Conservation (phyloP, 2,797 vertebrate species). For the Microctenopoma stevenorrisi region DNA sequence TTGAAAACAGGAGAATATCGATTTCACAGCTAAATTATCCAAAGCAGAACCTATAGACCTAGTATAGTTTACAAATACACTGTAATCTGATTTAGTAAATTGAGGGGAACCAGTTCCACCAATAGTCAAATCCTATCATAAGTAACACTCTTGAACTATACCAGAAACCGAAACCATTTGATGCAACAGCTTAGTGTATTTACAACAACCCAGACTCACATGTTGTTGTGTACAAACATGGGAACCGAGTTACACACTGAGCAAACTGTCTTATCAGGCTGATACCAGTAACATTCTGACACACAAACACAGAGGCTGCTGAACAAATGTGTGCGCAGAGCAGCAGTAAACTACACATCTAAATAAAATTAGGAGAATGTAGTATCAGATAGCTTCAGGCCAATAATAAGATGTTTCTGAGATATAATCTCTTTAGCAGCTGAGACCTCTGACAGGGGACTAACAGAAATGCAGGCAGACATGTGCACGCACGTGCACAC, state of each 20-base stretch:
- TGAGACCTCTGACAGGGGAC: conserved; percentile 36
- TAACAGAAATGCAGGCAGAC: conserved; percentile 17
- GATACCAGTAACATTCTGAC: conserved; percentile 27
- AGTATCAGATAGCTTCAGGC: conserved; percentile 3
- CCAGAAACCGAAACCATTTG: not conserved
- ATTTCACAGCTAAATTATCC: too few relatives aligned
- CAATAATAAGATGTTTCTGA: conserved; percentile 19
- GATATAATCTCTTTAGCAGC: conserved; percentile 41
- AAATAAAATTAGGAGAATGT: conserved; percentile 1
- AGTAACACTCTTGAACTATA: not conserved
- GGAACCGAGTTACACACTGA: conserved; percentile 20
- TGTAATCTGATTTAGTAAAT: too few relatives aligned
- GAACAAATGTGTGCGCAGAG: not conserved
- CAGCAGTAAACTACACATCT: not conserved
- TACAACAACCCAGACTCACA: conserved; percentile 6
- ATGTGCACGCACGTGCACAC: not conserved
- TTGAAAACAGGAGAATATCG: too few relatives aligned
- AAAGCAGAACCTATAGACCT: too few relatives aligned
- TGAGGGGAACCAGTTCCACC: too few relatives aligned
- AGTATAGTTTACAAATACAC: too few relatives aligned
- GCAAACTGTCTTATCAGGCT: conserved; percentile 40
- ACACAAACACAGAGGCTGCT: conserved; percentile 29
- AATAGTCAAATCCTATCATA: too few relatives aligned
- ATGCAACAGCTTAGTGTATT: not conserved
- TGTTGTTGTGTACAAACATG: conserved; percentile 14